These are phyloP conservation scores for Ostrea edulis DNA, from an alignment of 1,140 invertebrate genomes.

Conservation along the genomic window DNA sequence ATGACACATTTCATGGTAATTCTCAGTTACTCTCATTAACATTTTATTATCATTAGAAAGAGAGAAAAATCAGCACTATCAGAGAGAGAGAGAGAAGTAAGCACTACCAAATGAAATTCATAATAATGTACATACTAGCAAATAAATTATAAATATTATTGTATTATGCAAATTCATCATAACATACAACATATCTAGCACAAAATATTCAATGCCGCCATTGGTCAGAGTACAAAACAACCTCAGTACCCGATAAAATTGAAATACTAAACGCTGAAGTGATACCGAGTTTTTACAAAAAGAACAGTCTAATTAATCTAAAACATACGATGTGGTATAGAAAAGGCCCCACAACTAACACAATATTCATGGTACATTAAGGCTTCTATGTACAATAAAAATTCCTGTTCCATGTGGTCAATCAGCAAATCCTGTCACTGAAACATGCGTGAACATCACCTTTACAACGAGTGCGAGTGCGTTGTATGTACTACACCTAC, in stretches of 20 bases:
- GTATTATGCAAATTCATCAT: not conserved
- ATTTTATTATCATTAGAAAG: too few relatives aligned
- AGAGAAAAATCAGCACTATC: not conserved
- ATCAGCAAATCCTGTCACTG: not conserved
- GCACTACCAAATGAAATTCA: not conserved
- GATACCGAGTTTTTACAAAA: too few relatives aligned
- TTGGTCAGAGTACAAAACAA: not conserved
- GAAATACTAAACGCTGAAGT: too few relatives aligned
- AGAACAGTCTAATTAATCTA: too few relatives aligned
- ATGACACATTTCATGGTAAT: too few relatives aligned
- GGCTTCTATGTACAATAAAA: not conserved
- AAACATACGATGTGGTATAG: too few relatives aligned
- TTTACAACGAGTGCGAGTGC: too few relatives aligned
- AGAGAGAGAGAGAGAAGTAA: not conserved
- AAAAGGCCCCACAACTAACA: too few relatives aligned
- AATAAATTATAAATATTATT: not conserved
- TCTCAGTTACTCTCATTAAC: too few relatives aligned
- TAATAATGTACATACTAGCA: not conserved
- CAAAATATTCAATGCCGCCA: not conserved
- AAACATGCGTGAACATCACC: not conserved
- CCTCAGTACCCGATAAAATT: not conserved
- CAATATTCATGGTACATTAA: not conserved
- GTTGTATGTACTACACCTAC: not conserved
- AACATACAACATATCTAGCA: not conserved
- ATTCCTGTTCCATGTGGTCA: not conserved